phyloP scores from a whole-genome alignment of 2,113 vertebrate species.

The Dryoscopus gambensis region DNA sequence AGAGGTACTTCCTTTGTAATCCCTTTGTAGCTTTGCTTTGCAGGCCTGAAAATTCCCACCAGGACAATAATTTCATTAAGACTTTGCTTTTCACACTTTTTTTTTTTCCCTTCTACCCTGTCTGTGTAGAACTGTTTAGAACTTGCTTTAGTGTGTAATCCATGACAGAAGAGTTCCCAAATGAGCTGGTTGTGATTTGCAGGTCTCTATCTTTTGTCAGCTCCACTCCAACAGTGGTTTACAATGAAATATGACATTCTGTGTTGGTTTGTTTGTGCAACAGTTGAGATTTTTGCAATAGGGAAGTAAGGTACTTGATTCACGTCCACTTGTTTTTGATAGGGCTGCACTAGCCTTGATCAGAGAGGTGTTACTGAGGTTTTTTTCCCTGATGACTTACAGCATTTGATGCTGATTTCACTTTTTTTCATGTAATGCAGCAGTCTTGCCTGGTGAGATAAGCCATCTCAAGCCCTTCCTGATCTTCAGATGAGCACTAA shows the following conservation, averaged over 20 bases:
- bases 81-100: not conserved
- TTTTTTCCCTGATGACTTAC: not conserved
- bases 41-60: not conserved
- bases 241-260: not conserved
- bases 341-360: not conserved
- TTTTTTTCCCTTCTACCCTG: not conserved
- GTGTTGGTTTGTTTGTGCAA: not conserved
- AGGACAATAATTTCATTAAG: not conserved
- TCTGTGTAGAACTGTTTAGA: not conserved
- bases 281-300: not conserved
- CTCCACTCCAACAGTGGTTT: not conserved
- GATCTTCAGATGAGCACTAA: not conserved
- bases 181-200: not conserved
- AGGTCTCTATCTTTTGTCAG: accelerated
- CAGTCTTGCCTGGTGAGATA: not conserved
- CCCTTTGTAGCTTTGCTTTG: not conserved
- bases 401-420: not conserved
- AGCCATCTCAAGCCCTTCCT: not conserved
- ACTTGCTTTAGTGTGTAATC: not conserved
- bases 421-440: not conserved
- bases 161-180: not conserved
- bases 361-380: not conserved
- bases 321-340: not conserved
- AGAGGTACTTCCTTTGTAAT: not conserved
- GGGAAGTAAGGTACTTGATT: not conserved